These are phyloP conservation scores for Platycheirus albimanus DNA, from an alignment of 2,888 invertebrate species.

Conservation along the genomic window DNA sequence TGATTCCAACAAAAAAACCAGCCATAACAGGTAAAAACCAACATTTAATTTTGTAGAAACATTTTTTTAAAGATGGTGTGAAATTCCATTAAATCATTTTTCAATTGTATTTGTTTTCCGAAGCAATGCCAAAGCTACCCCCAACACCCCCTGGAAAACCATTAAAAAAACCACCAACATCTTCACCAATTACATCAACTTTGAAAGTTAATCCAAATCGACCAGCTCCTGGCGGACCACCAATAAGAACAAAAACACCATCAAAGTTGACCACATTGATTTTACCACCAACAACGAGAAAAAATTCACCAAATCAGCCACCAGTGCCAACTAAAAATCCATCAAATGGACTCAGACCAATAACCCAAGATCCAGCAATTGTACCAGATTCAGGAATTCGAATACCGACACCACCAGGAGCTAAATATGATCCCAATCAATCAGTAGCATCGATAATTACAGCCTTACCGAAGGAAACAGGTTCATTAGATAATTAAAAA, in stretches of 20 bases:
- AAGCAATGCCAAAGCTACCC: no score
- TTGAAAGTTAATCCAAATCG: neutral
- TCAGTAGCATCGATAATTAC: neutral
- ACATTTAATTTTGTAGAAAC: neutral
- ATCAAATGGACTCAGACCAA: neutral
- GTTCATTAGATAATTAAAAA: no score
- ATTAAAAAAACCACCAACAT: neutral
- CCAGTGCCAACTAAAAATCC: neutral
- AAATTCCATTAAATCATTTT: no score
- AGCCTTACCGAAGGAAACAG: neutral
- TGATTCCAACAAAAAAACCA: neutral
- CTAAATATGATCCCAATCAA: neutral
- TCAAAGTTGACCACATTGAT: neutral
- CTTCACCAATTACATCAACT: neutral
- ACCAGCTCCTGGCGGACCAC: neutral
- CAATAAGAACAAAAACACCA: neutral
- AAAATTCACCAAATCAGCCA: neutral
- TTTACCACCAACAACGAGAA: slow-evolving; percentile 2
- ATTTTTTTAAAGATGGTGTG: neutral
- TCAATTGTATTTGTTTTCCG: no score
- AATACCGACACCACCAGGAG: slow-evolving; percentile 18
- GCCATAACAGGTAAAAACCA: neutral
- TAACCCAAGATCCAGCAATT: neutral
- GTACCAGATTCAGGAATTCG: neutral
- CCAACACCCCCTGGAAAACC: slow-evolving; percentile 16